Evolutionary conservation across 1,140 invertebrate species (phyloP).

Genomic region (Vanessa tameamea): DNA sequence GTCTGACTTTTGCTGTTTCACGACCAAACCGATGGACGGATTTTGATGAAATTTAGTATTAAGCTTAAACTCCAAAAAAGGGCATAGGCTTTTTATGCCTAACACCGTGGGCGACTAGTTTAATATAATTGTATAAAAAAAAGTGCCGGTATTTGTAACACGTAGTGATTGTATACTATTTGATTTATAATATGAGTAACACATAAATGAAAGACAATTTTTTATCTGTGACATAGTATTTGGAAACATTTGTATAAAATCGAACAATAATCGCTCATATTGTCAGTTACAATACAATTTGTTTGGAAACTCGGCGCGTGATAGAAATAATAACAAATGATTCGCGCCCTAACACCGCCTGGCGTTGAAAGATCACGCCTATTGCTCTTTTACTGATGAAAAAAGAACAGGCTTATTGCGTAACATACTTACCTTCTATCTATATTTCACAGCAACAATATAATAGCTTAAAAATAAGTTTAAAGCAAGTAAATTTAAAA

Average conservation of each 20-base stretch:
- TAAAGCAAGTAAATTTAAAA: background rate
- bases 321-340: slow-evolving; percentile 80
- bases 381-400: slow-evolving; percentile 76
- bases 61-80: too few species aligned
- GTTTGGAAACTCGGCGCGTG: slow-evolving; percentile 77
- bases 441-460: slow-evolving; percentile 6
- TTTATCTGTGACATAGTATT: background rate
- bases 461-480: background rate
- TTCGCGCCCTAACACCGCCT: slow-evolving; percentile 77
- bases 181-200: background rate
- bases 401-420: slow-evolving; percentile 47
- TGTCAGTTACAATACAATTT: slow-evolving; percentile 80
- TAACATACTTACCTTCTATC: slow-evolving; percentile 11
- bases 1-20: too few species aligned
- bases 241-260: slow-evolving; percentile 67
- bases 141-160: too few species aligned
- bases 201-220: background rate
- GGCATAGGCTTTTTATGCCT: too few species aligned
- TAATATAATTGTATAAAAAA: too few species aligned
- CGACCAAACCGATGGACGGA: too few species aligned
- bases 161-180: background rate
- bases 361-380: slow-evolving; percentile 80
- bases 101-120: too few species aligned
- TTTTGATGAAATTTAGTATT: too few species aligned
- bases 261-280: slow-evolving; percentile 79